A percentile compares a stretch with the other conserved stretches of the same genome.
Conservation (phyloP, 2,113 vertebrate genomes). For the Dolichotis patagonum region DNA sequence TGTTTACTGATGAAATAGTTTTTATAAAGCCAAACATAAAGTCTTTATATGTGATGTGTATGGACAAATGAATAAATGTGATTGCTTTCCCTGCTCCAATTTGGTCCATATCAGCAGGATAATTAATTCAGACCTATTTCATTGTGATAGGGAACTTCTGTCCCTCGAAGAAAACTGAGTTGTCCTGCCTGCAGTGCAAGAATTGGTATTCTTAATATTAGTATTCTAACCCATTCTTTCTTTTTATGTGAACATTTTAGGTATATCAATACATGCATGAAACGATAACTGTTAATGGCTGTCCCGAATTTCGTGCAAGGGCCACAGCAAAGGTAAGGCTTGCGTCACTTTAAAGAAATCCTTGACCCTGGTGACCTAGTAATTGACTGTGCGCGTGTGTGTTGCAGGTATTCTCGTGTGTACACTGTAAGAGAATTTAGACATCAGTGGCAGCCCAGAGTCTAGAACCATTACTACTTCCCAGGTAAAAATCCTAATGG, state of each 20-base stretch:
- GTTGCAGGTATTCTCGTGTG: constrained; percentile 92
- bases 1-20: neutral
- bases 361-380: constrained; percentile 86
- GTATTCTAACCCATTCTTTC: constrained; percentile 78
- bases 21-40: constrained; percentile 18
- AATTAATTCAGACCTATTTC: neutral
- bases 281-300: constrained; percentile 98
- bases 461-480: constrained; percentile 92
- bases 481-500: constrained; percentile 91
- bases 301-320: constrained; percentile 97
- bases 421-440: constrained; percentile 93
- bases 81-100: neutral
- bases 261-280: constrained; percentile 99
- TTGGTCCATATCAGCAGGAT: neutral
- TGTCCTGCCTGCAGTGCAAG: constrained; percentile 60
- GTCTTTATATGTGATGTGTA: neutral
- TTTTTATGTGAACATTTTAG: constrained; percentile 88
- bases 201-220: constrained; percentile 64
- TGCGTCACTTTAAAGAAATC: constrained; percentile 82
- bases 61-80: neutral
- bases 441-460: constrained; percentile 93
- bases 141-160: neutral
- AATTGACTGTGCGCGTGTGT: constrained; percentile 92
- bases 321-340: constrained; percentile 97
- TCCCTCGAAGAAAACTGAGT: neutral